Evolutionary conservation across 2,888 invertebrate species (phyloP), one percentile per base, ranked within the genome.

Genomic region (Chironomus tentans): DNA sequence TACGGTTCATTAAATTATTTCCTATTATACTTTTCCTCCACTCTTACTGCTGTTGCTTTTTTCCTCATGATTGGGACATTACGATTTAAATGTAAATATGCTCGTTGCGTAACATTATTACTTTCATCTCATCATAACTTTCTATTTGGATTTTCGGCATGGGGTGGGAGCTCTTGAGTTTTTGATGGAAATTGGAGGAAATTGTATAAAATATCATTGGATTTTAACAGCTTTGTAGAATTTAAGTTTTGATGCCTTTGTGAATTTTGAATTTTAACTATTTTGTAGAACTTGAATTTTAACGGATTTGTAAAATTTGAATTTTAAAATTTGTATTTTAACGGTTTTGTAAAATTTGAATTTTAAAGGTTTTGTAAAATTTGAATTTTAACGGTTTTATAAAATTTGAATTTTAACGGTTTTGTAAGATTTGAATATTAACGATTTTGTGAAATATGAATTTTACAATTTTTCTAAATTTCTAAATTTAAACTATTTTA

Each of bases 1-100:
- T 71, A 28, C 71, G 47, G 71, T 56, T 71, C 71, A 71, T 71
- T 71, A 71, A 71, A 71, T 47, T 71, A 21, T 56, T 24, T 12
- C 46, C 56, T 38, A 46, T 38, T n/a, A 18, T 28, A 15, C 38
- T 18, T 68, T 28, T 68, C 28, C 56, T 56, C 6, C 65, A 13
- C 18, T 65, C 12, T 65, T 13, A 3, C 18, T 65, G 65, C 65
- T 65, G 21, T 21, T 65, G 24, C 47, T 68, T 38, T n/a, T 68
- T 7, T 68, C 28, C 65, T 24, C 5, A 10, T 38, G 38, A 38
- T 38, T 38, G 38, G 38, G 38, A 38, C 38, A 38, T 38, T 38
- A 38, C 38, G 38, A 38, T 38, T 38, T 38, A 38, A 38, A 38
- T 24, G 18, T 13, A 21, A 65, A 21, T 22, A 56, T 56, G 18